Percentiles rank a stretch among this genome's conserved stretches.
Evolutionary conservation across 2,113 vertebrate genomes (phyloP).

Genomic region (Neolamprologus sp.): DNA sequence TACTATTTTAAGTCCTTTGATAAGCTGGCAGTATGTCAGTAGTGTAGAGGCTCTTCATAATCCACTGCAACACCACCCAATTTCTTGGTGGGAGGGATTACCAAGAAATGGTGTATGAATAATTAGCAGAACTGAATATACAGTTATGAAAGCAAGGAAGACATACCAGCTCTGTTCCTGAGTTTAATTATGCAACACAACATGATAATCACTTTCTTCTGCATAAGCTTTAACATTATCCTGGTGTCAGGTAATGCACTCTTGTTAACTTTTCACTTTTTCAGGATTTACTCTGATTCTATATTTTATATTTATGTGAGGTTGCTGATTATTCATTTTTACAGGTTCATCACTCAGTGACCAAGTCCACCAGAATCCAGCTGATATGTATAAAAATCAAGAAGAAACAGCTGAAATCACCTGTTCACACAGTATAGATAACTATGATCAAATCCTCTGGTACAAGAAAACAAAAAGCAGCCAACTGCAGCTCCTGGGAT

Average conservation of each 20-base stretch:
- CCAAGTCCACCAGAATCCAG: accelerated
- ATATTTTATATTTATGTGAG: neutral
- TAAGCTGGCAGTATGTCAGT: neutral
- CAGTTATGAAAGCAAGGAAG: neutral
- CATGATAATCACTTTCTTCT: neutral
- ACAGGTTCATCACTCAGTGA: accelerated
- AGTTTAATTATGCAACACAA: accelerated
- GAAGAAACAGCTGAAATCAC: neutral
- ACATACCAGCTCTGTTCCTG: accelerated
- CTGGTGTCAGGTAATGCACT: neutral
- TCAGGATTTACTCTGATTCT: accelerated
- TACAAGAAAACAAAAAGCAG: accelerated
- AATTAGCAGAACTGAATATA: neutral
- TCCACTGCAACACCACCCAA: neutral
- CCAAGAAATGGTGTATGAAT: neutral
- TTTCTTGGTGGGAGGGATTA: neutral
- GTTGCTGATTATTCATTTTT: neutral
- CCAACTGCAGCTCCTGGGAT: neutral
- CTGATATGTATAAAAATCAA: neutral
- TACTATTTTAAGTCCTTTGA: neutral
- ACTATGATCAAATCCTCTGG: accelerated
- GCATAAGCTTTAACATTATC: neutral
- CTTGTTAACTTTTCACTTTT: accelerated
- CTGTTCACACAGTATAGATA: neutral
- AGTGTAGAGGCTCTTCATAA: neutral